Evolutionary conservation across 2,797 vertebrate species (phyloP).

Genomic region (Pseudochirops corinnae): DNA sequence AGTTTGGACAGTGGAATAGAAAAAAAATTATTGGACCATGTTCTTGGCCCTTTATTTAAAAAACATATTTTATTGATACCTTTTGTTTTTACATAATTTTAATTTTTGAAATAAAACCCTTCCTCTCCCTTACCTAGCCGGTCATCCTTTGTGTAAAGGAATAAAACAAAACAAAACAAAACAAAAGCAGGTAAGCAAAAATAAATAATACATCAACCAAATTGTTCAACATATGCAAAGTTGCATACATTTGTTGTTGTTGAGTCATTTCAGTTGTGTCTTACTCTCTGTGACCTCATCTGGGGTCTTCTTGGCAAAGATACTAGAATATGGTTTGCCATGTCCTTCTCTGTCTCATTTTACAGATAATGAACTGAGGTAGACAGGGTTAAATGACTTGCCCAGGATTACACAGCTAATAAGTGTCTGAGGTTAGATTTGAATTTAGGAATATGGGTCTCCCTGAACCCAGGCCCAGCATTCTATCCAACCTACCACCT

Average conservation of each 20-base stretch:
- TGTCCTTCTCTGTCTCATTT: background rate
- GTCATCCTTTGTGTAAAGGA: background rate
- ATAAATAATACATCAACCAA: background rate
- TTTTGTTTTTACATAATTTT: background rate
- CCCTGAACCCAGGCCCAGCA: no score
- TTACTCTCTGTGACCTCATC: background rate
- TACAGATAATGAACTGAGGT: background rate
- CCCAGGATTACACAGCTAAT: no score
- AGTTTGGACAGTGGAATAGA: slow-evolving; percentile 8
- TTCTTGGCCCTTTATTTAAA: slow-evolving; percentile 17
- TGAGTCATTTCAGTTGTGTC: background rate
- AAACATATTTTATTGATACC: background rate
- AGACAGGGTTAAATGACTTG: background rate
- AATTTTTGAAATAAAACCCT: background rate
- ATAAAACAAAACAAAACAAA: background rate
- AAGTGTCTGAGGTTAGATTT: no score
- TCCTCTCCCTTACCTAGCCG: background rate
- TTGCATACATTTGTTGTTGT: background rate
- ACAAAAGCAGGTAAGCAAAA: background rate
- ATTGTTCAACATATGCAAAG: background rate
- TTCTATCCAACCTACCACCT: no score
- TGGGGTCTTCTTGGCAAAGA: background rate
- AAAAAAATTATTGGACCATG: slow-evolving; percentile 13
- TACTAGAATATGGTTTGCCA: background rate
- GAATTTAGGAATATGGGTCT: no score